A percentile compares a stretch with the other conserved stretches of the same genome.
These are phyloP conservation scores for Hydropsyche tenuis DNA, from an alignment of 1,140 invertebrate genomes.

Conservation along the genomic window DNA sequence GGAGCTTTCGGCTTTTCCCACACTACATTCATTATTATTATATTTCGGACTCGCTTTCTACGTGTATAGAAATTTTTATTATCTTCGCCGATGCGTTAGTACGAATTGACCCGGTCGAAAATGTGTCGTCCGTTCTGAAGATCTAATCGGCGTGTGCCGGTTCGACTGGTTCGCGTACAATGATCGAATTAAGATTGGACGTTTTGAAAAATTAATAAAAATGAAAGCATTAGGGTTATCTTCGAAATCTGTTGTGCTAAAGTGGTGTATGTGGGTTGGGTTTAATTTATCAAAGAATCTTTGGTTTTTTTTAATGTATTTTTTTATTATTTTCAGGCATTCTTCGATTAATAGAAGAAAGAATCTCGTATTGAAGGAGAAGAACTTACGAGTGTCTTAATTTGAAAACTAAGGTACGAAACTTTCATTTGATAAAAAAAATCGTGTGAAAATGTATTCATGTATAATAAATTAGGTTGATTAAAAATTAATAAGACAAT, in stretches of 20 bases:
- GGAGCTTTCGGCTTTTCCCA: slow-evolving; percentile 16
- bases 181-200: too few species aligned
- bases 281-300: too few species aligned
- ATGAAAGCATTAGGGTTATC: too few species aligned
- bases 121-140: not conserved
- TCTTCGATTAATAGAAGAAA: slow-evolving; percentile 16
- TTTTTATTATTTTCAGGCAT: not conserved
- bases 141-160: too few species aligned
- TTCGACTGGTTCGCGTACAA: too few species aligned
- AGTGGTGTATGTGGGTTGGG: too few species aligned
- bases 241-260: too few species aligned
- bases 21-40: not conserved
- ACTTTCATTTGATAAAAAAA: not conserved
- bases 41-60: slow-evolving; percentile 3
- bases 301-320: too few species aligned
- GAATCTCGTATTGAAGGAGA: not conserved
- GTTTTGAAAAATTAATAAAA: too few species aligned
- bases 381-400: not conserved
- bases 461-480: too few species aligned
- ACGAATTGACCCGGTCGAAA: not conserved
- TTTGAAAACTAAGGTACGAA: not conserved
- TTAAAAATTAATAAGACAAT: too few species aligned
- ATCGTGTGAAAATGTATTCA: not conserved
- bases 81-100: not conserved
- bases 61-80: slow-evolving; percentile 14